Percentiles rank a stretch among this genome's conserved stretches.
Evolutionary conservation across 2,888 invertebrate genomes (phyloP).

Genomic region (Stenurella melanura): DNA sequence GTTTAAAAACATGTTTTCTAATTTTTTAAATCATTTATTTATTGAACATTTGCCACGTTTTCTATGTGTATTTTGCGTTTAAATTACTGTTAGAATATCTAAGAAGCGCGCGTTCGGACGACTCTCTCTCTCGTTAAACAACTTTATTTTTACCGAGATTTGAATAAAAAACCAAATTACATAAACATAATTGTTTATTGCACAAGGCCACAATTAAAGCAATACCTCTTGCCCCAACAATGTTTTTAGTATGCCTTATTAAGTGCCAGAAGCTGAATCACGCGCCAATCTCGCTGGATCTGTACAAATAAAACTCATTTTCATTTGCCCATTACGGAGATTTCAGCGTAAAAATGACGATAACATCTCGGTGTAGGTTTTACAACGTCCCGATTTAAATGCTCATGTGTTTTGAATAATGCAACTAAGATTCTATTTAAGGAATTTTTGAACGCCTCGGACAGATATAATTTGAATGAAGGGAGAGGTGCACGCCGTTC

Average conservation of each 20-base stretch:
- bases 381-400: slow-evolving; percentile 50
- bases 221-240: slow-evolving; percentile 6
- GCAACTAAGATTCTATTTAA: slow-evolving; percentile 31
- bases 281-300: slow-evolving; percentile 13
- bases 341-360: slow-evolving; percentile 43
- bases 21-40: no score
- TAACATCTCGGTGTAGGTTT: slow-evolving; percentile 52
- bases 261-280: slow-evolving; percentile 34
- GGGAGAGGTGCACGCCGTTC: neutral
- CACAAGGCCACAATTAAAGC: slow-evolving; percentile 24
- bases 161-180: slow-evolving; percentile 29
- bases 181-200: slow-evolving; percentile 26
- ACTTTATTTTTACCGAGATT: slow-evolving; percentile 5
- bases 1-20: no score
- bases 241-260: slow-evolving; percentile 17
- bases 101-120: neutral
- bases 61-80: no score
- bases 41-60: no score
- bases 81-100: no score
- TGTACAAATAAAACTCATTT: slow-evolving; percentile 25
- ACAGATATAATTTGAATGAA: slow-evolving; percentile 5
- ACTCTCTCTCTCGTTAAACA: neutral
- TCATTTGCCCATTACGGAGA: slow-evolving; percentile 31
- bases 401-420: slow-evolving; percentile 50
- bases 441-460: slow-evolving; percentile 25